Evolutionary conservation across 2,888 invertebrate species (phyloP).

Genomic region (Octodonta nipae): DNA sequence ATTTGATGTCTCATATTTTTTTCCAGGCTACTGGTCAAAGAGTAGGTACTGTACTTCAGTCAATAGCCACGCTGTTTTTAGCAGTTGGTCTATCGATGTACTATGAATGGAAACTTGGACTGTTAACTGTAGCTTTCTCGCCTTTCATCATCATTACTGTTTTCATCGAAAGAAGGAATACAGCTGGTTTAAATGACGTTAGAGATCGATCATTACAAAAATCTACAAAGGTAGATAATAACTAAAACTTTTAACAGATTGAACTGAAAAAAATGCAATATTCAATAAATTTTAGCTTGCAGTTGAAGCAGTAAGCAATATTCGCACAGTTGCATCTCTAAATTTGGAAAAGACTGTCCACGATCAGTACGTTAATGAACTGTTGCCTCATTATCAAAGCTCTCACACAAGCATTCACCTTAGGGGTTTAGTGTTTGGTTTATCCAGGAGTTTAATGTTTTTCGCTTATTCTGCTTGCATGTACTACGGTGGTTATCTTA

Average conservation of each 20-base stretch:
- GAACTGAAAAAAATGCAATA: neutral
- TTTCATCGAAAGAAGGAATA: conserved; percentile 53
- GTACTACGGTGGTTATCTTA: conserved; percentile 60
- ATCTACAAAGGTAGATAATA: conserved; percentile 54
- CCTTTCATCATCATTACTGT: conserved; percentile 56
- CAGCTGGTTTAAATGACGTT: conserved; percentile 51
- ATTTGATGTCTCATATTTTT: too few species aligned
- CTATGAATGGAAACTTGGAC: conserved; percentile 63
- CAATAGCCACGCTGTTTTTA: conserved; percentile 52
- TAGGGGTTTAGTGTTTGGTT: conserved; percentile 54
- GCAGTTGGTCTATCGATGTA: conserved; percentile 52
- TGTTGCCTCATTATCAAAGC: conserved; percentile 46
- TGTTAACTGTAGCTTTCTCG: conserved; percentile 57
- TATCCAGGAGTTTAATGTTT: conserved; percentile 59
- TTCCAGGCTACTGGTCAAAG: conserved; percentile 66
- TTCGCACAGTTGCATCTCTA: conserved; percentile 62
- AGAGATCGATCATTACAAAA: conserved; percentile 56
- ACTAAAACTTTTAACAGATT: too few species aligned
- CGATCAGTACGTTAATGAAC: conserved; percentile 44
- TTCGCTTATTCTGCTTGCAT: conserved; percentile 59
- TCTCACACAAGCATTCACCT: conserved; percentile 49
- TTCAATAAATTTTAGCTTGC: conserved; percentile 41
- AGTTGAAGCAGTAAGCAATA: conserved; percentile 65
- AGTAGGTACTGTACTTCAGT: conserved; percentile 62
- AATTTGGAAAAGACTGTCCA: conserved; percentile 58